Evolutionary conservation across 2,888 invertebrate species (phyloP).

Genomic region (Cantharis rustica): DNA sequence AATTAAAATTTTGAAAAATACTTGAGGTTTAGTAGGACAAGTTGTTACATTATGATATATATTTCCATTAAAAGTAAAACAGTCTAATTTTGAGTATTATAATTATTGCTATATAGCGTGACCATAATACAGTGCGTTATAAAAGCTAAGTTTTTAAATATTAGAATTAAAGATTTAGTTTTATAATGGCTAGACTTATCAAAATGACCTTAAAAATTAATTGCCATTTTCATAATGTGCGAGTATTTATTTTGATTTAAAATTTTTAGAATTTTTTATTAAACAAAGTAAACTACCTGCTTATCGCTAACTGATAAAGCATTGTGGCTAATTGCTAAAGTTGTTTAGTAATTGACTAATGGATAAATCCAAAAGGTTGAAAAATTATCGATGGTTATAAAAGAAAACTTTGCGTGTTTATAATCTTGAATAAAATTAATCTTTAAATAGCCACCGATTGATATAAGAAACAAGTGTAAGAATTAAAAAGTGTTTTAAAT

Average conservation of each 20-base stretch:
- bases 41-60: neutral
- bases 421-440: neutral
- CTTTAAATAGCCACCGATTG: neutral
- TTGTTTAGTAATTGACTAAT: neutral
- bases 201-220: neutral
- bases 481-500: neutral
- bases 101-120: neutral
- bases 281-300: neutral
- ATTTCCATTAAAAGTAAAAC: neutral
- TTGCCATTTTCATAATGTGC: neutral
- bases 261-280: neutral
- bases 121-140: neutral
- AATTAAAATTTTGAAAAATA: neutral
- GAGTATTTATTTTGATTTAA: neutral
- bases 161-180: neutral
- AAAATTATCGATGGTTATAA: neutral
- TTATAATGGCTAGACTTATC: neutral
- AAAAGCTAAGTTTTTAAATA: neutral
- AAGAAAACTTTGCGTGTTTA: neutral
- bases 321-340: neutral
- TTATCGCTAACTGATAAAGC: neutral
- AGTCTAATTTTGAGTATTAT: neutral
- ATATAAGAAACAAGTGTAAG: neutral
- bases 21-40: neutral
- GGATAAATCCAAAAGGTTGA: neutral